Percentiles rank a stretch among this genome's conserved stretches.
phyloP scores from a whole-genome alignment of 2,113 vertebrate species.

The Dicrurus megarhynchus region DNA sequence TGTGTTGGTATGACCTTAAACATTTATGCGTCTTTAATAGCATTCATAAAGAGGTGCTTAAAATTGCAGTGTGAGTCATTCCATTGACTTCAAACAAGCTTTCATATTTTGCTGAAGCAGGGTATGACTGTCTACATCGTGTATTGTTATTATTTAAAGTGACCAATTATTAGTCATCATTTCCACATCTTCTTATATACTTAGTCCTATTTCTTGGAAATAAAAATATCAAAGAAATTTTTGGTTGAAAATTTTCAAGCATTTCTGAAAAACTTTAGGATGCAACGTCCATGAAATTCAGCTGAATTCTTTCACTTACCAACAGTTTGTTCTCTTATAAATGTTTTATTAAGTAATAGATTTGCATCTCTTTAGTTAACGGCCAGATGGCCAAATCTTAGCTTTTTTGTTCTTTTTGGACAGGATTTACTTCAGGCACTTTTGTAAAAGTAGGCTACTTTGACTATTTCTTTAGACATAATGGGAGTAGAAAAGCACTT shows the following conservation, averaged over 20 bases:
- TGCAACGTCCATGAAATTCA: background rate
- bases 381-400: background rate
- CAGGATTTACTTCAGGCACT: background rate
- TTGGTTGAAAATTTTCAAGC: background rate
- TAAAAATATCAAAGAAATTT: background rate
- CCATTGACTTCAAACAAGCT: background rate
- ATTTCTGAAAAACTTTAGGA: background rate
- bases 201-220: background rate
- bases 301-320: background rate
- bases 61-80: background rate
- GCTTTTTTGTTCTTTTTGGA: background rate
- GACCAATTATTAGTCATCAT: background rate
- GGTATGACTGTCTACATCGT: background rate
- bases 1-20: background rate
- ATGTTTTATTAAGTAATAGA: background rate
- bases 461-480: background rate
- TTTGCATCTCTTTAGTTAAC: background rate
- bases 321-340: background rate
- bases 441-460: background rate
- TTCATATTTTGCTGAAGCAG: background rate
- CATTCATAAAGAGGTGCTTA: background rate
- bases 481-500: background rate
- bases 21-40: background rate
- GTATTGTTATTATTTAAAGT: background rate
- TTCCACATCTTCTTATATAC: background rate